Evolutionary conservation across 2,888 invertebrate genomes (phyloP).

Genomic region (Argyresthia goedartella): DNA sequence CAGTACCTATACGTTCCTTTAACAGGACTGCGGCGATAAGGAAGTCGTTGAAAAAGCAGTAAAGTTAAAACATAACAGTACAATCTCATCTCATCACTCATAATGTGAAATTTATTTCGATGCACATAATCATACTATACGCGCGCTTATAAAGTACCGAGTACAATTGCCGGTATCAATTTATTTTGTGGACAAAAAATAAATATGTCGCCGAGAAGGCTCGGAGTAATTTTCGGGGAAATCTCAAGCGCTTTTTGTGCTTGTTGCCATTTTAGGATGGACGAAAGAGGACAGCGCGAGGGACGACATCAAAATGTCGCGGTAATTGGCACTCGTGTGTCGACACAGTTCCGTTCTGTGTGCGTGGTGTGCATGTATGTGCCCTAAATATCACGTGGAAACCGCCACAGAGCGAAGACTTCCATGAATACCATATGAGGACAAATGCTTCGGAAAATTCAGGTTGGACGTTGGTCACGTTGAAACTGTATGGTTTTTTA

Average conservation of each 20-base stretch:
- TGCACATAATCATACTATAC: background rate
- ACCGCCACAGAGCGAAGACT: too few relatives aligned
- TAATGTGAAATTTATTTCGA: background rate
- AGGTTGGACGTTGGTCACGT: too few relatives aligned
- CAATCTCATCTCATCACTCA: background rate
- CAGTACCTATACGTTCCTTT: too few relatives aligned
- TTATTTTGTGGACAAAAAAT: slow-evolving; percentile 6
- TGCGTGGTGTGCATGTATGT: too few relatives aligned
- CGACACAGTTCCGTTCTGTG: too few relatives aligned
- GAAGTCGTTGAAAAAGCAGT: background rate
- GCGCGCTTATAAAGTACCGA: slow-evolving; percentile 2
- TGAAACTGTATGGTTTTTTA: too few relatives aligned
- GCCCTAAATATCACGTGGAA: too few relatives aligned
- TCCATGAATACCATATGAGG: too few relatives aligned
- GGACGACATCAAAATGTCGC: slow-evolving; percentile 3
- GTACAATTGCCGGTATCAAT: slow-evolving; percentile 6
- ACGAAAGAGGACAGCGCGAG: slow-evolving; percentile 7
- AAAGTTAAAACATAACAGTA: background rate
- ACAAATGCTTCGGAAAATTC: too few relatives aligned
- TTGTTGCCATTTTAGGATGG: slow-evolving; percentile 1
- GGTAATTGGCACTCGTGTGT: slow-evolving; percentile 4
- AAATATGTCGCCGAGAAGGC: slow-evolving; percentile 3
- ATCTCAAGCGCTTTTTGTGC: slow-evolving; percentile 1
- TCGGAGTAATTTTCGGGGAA: background rate
- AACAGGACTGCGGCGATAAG: background rate